Evolutionary conservation across 2,888 invertebrate genomes (phyloP), one percentile per base, ranked within the genome.

Genomic region (Caenorhabditis sp.): DNA sequence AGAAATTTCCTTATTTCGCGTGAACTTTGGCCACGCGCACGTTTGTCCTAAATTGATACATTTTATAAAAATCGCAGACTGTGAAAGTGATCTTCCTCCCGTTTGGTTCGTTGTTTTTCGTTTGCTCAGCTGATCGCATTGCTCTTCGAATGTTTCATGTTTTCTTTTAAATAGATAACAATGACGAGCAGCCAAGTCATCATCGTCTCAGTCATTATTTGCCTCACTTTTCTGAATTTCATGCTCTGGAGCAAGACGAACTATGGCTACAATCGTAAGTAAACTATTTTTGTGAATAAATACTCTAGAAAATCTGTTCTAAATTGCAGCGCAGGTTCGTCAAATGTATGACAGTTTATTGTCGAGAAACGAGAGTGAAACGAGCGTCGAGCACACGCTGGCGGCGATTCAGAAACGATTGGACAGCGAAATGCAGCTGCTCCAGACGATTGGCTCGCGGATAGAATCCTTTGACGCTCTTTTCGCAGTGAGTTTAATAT

Each of bases 401-500:
- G 37, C 30, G 11, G 43, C 50, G 13, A 68, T 68, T 8, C 39
- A 37, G 17, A 11, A 13, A 2, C 20, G 58, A 26, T 13, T 68
- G 2, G 41, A 58, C 11, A 50, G 26, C 0, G 27, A 58, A 13
- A 26, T 45, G 48, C 39, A 41, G 6, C 22, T 56, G 13, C 5
- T 68, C 15, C 30, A 55, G 30, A 20, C 37, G 1, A 13, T 58
- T 4, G 41, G 43, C 20, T 9, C 24, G 2, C 48, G 48, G 26
- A 13, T 22, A 11, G 27, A 41, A 27, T 26, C 46, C 2, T 24
- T 17, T 3, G 56, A 58, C 9, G 32, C 24, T 1, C 7, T 52
- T 15, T 68, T 68, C 24, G 43, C 50, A 7, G 43, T 52, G 20
- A 7, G 22, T n/a, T n/a, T n/a, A n/a, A n/a, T n/a, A n/a, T n/a